phyloP scores from a whole-genome alignment of 2,113 vertebrate species.

The Xiphias gladius region DNA sequence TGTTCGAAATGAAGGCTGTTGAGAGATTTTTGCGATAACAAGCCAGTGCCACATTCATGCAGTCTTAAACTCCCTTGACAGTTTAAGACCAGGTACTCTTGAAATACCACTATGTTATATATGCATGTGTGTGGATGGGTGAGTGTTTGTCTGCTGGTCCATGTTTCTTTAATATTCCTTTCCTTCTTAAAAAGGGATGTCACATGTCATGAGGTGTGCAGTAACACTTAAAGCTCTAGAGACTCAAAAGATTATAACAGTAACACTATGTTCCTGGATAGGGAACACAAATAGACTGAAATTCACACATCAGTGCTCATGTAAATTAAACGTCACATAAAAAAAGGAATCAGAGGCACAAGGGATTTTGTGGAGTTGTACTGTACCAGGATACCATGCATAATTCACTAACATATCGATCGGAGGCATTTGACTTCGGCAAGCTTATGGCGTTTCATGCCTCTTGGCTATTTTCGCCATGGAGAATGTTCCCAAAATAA shows the following conservation, averaged over 20 bases:
- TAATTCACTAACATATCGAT: conserved; percentile 78
- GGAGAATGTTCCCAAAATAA: conserved; percentile 71
- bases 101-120: conserved; percentile 35
- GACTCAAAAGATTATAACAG: conserved; percentile 19
- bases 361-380: conserved; percentile 51
- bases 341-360: conserved; percentile 40
- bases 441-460: conserved; percentile 54
- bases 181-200: neutral
- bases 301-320: conserved; percentile 15
- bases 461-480: conserved; percentile 60
- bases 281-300: conserved; percentile 20
- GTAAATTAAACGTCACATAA: conserved; percentile 51
- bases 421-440: conserved; percentile 70
- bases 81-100: conserved; percentile 37
- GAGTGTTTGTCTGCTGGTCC: conserved; percentile 5
- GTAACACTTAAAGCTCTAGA: conserved; percentile 18
- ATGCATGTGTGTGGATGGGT: conserved; percentile 24
- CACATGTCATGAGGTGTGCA: conserved; percentile 24
- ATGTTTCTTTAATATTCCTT: conserved; percentile 5
- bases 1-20: conserved; percentile 77
- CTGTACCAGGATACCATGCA: conserved; percentile 66
- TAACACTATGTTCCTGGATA: neutral
- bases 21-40: conserved; percentile 74
- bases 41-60: conserved; percentile 36
- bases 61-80: conserved; percentile 38